Conservation (phyloP, 2,888 invertebrate species). For the Apocheima hispidaria region DNA sequence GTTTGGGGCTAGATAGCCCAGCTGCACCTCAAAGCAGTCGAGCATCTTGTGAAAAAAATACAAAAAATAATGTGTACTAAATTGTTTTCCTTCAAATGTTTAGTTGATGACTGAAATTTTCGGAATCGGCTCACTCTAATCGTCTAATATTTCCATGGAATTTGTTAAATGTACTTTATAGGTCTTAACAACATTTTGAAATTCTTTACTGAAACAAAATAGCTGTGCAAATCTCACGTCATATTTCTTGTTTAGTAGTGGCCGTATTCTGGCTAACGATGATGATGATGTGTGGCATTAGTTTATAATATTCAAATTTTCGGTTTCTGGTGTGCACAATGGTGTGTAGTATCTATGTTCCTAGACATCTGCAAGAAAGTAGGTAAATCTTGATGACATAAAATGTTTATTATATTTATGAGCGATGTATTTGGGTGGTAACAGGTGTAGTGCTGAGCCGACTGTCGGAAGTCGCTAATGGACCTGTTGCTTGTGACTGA, state of each 20-base stretch:
- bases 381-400: neutral
- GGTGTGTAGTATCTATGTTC: no score
- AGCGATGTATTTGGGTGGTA: constrained; percentile 50
- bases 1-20: no score
- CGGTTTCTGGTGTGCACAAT: no score
- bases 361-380: neutral
- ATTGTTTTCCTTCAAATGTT: constrained; percentile 28
- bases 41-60: no score
- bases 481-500: constrained; percentile 76
- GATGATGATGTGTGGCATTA: no score
- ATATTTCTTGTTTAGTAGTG: no score
- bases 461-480: constrained; percentile 73
- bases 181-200: neutral
- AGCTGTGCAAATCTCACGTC: no score
- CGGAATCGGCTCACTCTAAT: constrained; percentile 26
- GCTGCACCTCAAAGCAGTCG: no score
- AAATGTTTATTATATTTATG: constrained; percentile 21
- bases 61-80: no score
- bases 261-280: no score
- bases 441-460: constrained; percentile 54
- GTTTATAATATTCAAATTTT: no score
- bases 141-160: constrained; percentile 18
- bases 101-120: constrained; percentile 20
- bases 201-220: no score
- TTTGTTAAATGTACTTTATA: constrained; percentile 6